These are phyloP conservation scores for Tetrao urogallus DNA, from an alignment of 2,113 vertebrate genomes.

Conservation along the genomic window DNA sequence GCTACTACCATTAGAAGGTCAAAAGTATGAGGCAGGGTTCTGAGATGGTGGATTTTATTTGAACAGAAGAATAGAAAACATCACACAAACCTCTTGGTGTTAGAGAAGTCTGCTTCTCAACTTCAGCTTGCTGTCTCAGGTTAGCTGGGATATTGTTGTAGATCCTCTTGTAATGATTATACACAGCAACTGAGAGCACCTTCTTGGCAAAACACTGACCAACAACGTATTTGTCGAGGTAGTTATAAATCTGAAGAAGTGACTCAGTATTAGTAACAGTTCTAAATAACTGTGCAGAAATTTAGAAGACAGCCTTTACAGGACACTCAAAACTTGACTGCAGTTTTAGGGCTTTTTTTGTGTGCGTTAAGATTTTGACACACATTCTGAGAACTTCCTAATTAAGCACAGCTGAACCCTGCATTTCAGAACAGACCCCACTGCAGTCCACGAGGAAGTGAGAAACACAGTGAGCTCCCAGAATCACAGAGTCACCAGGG, in stretches of 20 bases:
- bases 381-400: background rate
- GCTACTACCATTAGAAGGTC: background rate
- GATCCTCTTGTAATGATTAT: constrained; percentile 99
- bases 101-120: constrained; percentile 92
- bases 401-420: background rate
- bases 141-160: constrained; percentile 96
- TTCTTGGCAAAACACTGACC: constrained; percentile 98
- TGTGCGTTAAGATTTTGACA: background rate
- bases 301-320: background rate
- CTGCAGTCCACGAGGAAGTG: background rate
- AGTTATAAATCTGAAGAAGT: constrained; percentile 93
- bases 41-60: background rate
- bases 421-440: background rate
- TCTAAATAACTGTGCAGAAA: background rate
- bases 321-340: background rate
- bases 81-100: constrained; percentile 91
- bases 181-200: constrained; percentile 96
- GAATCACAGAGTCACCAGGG: too few relatives aligned
- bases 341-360: background rate
- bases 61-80: background rate
- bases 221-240: constrained; percentile 98
- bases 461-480: background rate
- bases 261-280: background rate
- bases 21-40: background rate
- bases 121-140: constrained; percentile 89